phyloP scores from a whole-genome alignment of 2,113 vertebrate genomes.

The Emydura subglobosa region DNA sequence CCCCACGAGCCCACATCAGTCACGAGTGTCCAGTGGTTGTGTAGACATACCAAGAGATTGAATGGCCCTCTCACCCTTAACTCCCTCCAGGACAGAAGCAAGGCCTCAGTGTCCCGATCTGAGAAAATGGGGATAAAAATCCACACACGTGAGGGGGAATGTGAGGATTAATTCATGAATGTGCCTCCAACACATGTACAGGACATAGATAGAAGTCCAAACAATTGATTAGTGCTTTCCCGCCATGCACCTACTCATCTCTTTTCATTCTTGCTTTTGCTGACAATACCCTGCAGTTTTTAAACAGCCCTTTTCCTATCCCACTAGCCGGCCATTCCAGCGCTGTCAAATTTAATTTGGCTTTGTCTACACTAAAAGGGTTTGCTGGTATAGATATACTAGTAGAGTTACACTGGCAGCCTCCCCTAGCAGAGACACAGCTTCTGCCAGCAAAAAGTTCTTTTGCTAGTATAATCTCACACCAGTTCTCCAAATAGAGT shows the following conservation, averaged over 20 bases:
- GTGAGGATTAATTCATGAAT: not conserved
- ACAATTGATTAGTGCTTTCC: not conserved
- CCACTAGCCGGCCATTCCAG: not conserved
- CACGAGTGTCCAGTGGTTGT: not conserved
- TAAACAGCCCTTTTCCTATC: not conserved
- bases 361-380: not conserved
- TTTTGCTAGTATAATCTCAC: not conserved
- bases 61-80: not conserved
- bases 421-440: not conserved
- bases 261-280: not conserved
- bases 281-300: not conserved
- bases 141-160: fast-evolving
- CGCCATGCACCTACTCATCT: not conserved
- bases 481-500: not conserved
- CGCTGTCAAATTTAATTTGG: not conserved
- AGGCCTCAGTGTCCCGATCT: not conserved
- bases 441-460: conserved; percentile 1
- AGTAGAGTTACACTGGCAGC: not conserved
- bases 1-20: not conserved
- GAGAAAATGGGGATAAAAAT: not conserved
- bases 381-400: not conserved
- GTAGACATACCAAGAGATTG: conserved; percentile 1
- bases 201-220: not conserved
- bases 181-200: not conserved
- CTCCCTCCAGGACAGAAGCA: not conserved